Percentiles rank a stretch among this genome's conserved stretches.
These are phyloP conservation scores for Charadrius vociferus DNA, from an alignment of 2,113 vertebrate genomes.

Conservation along the genomic window DNA sequence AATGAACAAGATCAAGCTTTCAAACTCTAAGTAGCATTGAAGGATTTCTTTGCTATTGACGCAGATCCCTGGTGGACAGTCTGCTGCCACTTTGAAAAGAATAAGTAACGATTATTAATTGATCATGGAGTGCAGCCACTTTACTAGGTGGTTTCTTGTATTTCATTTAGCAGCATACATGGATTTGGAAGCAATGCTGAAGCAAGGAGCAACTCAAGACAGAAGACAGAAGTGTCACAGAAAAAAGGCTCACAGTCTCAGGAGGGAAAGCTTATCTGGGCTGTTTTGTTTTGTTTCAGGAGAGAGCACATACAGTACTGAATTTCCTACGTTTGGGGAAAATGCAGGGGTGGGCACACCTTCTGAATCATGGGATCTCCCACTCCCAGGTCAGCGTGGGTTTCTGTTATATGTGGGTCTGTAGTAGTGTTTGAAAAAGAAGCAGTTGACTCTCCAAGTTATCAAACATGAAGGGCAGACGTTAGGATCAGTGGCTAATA, in stretches of 20 bases:
- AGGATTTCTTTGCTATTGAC: conserved; percentile 23
- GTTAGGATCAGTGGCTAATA: neutral
- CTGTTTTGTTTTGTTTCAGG: neutral
- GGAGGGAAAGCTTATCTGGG: neutral
- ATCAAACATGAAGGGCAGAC: neutral
- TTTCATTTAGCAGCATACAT: neutral
- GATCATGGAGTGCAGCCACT: neutral
- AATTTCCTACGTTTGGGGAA: neutral
- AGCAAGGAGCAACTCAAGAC: neutral
- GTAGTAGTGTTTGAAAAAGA: neutral
- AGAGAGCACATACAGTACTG: neutral
- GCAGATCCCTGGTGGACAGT: neutral
- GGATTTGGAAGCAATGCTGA: neutral
- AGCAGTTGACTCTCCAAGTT: neutral
- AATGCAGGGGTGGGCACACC: neutral
- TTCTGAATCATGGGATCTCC: neutral
- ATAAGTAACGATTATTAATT: conserved; percentile 1
- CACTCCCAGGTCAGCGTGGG: neutral
- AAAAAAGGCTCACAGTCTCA: neutral
- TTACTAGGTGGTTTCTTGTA: neutral
- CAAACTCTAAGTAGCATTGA: conserved; percentile 14
- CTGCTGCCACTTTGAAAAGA: neutral
- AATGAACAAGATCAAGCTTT: conserved; percentile 7
- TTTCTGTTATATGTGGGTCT: neutral
- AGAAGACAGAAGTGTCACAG: neutral